These are phyloP conservation scores for Spodoptera exigua DNA, from an alignment of 2,888 invertebrate genomes.

Conservation along the genomic window DNA sequence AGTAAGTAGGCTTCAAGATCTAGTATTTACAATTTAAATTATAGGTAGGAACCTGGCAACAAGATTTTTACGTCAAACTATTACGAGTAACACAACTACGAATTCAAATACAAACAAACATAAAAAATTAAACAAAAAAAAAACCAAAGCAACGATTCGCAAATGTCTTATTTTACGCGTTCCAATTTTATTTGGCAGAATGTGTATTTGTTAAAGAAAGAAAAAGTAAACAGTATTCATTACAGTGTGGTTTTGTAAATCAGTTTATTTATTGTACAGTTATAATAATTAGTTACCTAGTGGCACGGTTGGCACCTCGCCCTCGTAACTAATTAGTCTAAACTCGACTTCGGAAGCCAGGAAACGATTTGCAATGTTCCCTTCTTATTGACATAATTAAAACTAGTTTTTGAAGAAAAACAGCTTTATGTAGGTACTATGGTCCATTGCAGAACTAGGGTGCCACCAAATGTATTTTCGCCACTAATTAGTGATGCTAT, in stretches of 20 bases:
- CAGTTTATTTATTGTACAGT: slow-evolving; percentile 36
- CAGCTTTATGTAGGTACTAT: too few species aligned
- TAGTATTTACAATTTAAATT: too few species aligned
- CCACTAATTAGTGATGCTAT: too few species aligned
- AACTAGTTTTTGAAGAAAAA: not conserved
- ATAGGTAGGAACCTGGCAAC: too few species aligned
- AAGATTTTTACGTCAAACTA: too few species aligned
- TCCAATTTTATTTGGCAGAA: slow-evolving; percentile 2
- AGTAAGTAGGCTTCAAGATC: too few species aligned
- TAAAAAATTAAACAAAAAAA: not conserved
- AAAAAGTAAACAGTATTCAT: slow-evolving; percentile 13
- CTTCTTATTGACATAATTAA: slow-evolving; percentile 20
- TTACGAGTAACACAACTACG: too few species aligned
- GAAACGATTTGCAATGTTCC: slow-evolving; percentile 13
- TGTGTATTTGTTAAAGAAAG: slow-evolving; percentile 6
- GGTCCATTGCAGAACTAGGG: too few species aligned
- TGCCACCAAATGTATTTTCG: too few species aligned
- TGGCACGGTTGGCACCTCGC: slow-evolving; percentile 51
- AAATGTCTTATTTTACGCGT: not conserved
- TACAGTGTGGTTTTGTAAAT: slow-evolving; percentile 17
- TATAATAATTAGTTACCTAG: slow-evolving; percentile 46
- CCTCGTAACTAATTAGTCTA: slow-evolving; percentile 42
- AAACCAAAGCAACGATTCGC: not conserved
- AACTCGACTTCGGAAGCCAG: slow-evolving; percentile 24
- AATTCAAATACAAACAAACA: not conserved